Conservation (phyloP, 1,140 invertebrate genomes). For the Aphelinus atriplicis region DNA sequence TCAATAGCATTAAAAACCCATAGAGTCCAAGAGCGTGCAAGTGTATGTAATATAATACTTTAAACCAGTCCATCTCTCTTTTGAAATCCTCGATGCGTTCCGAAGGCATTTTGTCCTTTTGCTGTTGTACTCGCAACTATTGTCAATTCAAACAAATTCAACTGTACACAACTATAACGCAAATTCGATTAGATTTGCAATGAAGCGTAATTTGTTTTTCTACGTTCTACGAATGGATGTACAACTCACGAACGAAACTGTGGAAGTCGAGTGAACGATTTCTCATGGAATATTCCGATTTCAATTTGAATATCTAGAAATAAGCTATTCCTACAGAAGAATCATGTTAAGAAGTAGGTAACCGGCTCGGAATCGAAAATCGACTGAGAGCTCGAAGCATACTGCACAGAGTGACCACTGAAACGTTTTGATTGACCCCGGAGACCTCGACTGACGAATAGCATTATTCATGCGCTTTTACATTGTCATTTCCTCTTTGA, state of each 20-base stretch:
- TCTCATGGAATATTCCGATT: too few species aligned
- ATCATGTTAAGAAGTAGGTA: too few species aligned
- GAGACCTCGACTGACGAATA: slow-evolving; percentile 48
- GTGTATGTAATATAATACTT: slow-evolving; percentile 75
- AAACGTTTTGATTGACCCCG: slow-evolving; percentile 48
- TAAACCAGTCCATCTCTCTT: slow-evolving; percentile 65
- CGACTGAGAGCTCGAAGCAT: slow-evolving; percentile 15
- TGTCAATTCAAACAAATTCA: too few species aligned
- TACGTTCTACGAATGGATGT: too few species aligned
- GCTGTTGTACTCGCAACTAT: too few species aligned
- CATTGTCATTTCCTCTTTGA: slow-evolving; percentile 58
- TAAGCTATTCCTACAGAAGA: too few species aligned
- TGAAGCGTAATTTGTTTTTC: too few species aligned
- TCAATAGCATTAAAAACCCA: slow-evolving; percentile 69
- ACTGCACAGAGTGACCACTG: slow-evolving; percentile 20
- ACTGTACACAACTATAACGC: too few species aligned
- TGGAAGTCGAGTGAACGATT: too few species aligned
- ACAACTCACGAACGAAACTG: too few species aligned
- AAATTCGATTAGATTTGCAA: too few species aligned
- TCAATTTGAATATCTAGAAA: too few species aligned
- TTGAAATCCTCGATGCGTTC: slow-evolving; percentile 37
- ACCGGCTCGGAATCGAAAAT: slow-evolving; percentile 21
- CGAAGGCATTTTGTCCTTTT: slow-evolving; percentile 33
- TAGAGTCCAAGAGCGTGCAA: slow-evolving; percentile 73
- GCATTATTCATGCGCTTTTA: slow-evolving; percentile 49